Conservation (phyloP, 2,797 vertebrate species). For the Fistularia commersonii region DNA sequence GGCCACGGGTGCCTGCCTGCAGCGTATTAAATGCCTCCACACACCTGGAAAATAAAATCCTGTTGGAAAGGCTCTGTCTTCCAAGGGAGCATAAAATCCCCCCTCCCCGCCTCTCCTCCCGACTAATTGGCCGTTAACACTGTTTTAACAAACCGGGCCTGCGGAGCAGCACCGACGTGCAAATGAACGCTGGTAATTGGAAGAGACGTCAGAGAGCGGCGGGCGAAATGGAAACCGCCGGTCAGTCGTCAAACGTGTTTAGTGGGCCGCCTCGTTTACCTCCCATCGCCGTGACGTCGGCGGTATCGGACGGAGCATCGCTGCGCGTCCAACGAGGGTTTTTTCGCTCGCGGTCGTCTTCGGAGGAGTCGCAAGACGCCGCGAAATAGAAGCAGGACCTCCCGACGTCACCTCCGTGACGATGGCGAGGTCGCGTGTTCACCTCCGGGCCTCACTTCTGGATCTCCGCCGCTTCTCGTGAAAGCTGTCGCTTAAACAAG, state of each 20-base stretch:
- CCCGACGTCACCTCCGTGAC: too few species aligned
- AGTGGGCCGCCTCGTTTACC: background rate
- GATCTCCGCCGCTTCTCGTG: too few species aligned
- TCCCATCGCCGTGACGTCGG: slow-evolving; percentile 33
- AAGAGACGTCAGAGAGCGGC: slow-evolving; percentile 30
- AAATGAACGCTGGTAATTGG: slow-evolving; percentile 38
- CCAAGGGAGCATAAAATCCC: slow-evolving; percentile 46
- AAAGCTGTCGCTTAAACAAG: too few species aligned
- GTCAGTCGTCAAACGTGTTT: too few species aligned
- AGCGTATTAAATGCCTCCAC: slow-evolving; percentile 64
- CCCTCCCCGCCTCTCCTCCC: slow-evolving; percentile 40
- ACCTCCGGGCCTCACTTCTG: too few species aligned
- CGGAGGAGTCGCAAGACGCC: too few species aligned
- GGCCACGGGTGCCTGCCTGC: slow-evolving; percentile 55
- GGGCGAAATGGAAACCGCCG: slow-evolving; percentile 11
- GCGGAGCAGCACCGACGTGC: slow-evolving; percentile 35
- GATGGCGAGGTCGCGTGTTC: too few species aligned
- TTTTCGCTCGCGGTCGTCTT: too few species aligned
- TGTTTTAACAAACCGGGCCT: slow-evolving; percentile 56
- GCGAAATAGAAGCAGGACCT: too few species aligned
- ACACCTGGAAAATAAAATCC: slow-evolving; percentile 66
- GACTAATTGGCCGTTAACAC: slow-evolving; percentile 69
- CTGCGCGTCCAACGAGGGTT: too few species aligned
- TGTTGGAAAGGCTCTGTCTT: slow-evolving; percentile 53
- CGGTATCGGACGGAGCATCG: too few species aligned